Evolutionary conservation across 2,888 invertebrate genomes (phyloP).

Genomic region (Cephus nigrinus): DNA sequence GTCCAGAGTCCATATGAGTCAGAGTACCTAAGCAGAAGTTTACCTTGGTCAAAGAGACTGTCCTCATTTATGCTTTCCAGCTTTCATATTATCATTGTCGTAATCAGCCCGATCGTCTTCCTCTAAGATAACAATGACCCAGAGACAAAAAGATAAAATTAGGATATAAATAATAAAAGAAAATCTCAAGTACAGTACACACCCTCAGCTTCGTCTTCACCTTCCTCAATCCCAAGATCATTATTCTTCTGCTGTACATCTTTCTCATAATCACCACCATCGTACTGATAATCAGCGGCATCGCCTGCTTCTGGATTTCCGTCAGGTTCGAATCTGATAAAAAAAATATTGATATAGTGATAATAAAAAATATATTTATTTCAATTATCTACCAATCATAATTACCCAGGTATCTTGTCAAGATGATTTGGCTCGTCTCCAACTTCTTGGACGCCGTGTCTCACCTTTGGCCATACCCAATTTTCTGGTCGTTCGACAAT

Average conservation of each 20-base stretch:
- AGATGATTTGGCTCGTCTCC: constrained; percentile 58
- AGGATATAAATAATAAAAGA: not conserved
- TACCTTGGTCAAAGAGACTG: not conserved
- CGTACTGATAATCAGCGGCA: constrained; percentile 54
- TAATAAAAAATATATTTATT: not conserved
- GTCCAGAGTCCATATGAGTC: not conserved
- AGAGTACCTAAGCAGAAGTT: not conserved
- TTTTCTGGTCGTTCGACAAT: constrained; percentile 33
- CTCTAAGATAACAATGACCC: constrained; percentile 14
- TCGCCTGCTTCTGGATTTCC: constrained; percentile 45
- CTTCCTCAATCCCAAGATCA: constrained; percentile 52
- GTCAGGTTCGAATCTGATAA: constrained; percentile 50
- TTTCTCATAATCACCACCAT: constrained; percentile 52
- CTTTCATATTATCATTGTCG: constrained; percentile 35
- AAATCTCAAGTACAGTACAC: constrained; percentile 6
- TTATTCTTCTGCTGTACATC: constrained; percentile 55
- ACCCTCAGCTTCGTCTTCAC: constrained; percentile 62
- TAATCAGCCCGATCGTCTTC: constrained; percentile 37
- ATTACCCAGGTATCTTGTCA: constrained; percentile 51
- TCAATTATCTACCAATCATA: not conserved
- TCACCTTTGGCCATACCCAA: constrained; percentile 42
- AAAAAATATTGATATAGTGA: not conserved
- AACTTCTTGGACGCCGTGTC: constrained; percentile 57
- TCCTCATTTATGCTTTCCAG: constrained; percentile 31
- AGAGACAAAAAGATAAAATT: constrained; percentile 5